Percentiles rank a stretch among this genome's conserved stretches.
phyloP scores from a whole-genome alignment of 1,140 invertebrate species.

The Polypedilum vanderplanki region DNA sequence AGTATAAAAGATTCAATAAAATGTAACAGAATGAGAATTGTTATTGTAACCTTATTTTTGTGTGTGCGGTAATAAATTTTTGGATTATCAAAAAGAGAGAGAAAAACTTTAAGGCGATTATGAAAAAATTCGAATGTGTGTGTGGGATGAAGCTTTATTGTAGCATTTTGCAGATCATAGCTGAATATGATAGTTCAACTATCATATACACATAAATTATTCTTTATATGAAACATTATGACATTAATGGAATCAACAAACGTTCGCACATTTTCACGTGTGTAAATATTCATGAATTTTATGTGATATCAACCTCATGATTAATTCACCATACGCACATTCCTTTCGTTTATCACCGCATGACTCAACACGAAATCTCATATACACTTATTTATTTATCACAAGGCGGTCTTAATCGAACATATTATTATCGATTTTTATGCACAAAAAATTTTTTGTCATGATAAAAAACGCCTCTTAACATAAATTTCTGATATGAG shows the following conservation, averaged over 20 bases:
- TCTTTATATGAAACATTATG: neutral
- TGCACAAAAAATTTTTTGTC: neutral
- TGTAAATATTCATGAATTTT: no score
- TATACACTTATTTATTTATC: neutral
- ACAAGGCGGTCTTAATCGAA: constrained; percentile 1
- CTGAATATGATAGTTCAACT: neutral
- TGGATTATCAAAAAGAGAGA: neutral
- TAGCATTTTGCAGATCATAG: no score
- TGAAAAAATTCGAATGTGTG: neutral
- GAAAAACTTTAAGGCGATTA: neutral
- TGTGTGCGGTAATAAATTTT: neutral
- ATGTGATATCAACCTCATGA: neutral
- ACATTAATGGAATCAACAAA: no score
- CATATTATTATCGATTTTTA: neutral
- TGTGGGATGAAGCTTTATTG: neutral
- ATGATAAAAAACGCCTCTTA: neutral
- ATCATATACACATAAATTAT: neutral
- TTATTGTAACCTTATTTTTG: neutral
- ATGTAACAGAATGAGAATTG: no score
- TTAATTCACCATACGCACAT: neutral
- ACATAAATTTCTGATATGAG: neutral
- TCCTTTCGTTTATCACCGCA: neutral
- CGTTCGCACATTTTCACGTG: no score
- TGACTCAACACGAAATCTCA: neutral
- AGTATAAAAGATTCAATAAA: no score